Evolutionary conservation across 2,888 invertebrate genomes (phyloP).

Genomic region (Drosophila mulleri): DNA sequence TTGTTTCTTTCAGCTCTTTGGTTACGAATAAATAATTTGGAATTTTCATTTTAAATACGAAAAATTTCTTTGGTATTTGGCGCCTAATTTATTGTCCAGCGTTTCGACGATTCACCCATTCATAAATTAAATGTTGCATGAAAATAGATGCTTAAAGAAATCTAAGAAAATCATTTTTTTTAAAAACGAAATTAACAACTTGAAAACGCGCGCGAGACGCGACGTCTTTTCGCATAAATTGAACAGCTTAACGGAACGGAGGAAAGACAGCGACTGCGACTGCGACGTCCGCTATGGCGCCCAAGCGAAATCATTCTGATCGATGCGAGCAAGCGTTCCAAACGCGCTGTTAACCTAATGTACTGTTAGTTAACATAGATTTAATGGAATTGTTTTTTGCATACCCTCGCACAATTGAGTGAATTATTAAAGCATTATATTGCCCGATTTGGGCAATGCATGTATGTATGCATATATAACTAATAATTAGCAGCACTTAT

Average conservation of each 20-base stretch:
- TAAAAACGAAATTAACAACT: slow-evolving; percentile 11
- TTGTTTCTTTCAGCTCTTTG: slow-evolving; percentile 52
- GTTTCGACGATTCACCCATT: slow-evolving; percentile 50
- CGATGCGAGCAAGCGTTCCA: slow-evolving; percentile 18
- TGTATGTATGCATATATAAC: too few relatives aligned
- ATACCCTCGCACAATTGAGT: too few relatives aligned
- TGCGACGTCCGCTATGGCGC: slow-evolving; percentile 62
- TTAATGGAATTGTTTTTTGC: too few relatives aligned
- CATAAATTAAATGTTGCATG: slow-evolving; percentile 73
- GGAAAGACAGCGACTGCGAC: slow-evolving; percentile 30
- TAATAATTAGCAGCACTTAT: too few relatives aligned
- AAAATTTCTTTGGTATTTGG: slow-evolving; percentile 62
- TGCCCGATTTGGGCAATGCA: too few relatives aligned
- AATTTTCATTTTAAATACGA: slow-evolving; percentile 54
- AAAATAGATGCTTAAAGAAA: slow-evolving; percentile 27
- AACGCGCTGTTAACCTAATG: too few relatives aligned
- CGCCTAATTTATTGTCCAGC: slow-evolving; percentile 65
- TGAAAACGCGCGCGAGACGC: slow-evolving; percentile 32
- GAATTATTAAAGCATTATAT: too few relatives aligned
- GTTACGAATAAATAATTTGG: slow-evolving; percentile 60
- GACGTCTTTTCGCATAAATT: slow-evolving; percentile 48
- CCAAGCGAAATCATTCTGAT: slow-evolving; percentile 77
- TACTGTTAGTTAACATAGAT: too few relatives aligned
- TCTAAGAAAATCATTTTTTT: slow-evolving; percentile 30
- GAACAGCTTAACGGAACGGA: slow-evolving; percentile 16